These are phyloP conservation scores for Lerista edwardsae DNA, from an alignment of 2,797 vertebrate genomes.

Conservation along the genomic window DNA sequence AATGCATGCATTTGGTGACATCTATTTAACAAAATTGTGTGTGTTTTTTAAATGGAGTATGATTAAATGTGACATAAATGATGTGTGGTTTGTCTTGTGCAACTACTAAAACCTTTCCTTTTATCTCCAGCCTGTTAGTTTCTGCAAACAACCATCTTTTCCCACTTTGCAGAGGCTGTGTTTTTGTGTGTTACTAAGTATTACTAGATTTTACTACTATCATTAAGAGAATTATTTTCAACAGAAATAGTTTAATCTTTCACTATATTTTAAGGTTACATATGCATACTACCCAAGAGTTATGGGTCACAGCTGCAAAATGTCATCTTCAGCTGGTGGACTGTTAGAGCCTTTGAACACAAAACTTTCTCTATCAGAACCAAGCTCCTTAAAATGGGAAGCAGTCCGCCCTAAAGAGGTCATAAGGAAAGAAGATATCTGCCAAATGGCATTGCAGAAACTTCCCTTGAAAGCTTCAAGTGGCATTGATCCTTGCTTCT, in stretches of 20 bases:
- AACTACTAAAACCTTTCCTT: not conserved
- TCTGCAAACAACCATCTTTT: constrained; percentile 44
- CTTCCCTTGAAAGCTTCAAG: not conserved
- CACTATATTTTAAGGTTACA: constrained; percentile 53
- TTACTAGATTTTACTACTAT: constrained; percentile 43
- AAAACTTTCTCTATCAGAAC: constrained; percentile 7
- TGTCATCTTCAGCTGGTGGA: constrained; percentile 25
- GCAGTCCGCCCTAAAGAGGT: not conserved
- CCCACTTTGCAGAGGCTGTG: constrained; percentile 12
- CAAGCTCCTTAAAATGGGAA: constrained; percentile 1
- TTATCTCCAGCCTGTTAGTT: constrained; percentile 36
- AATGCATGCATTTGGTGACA: not conserved
- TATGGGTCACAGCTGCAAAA: constrained; percentile 49
- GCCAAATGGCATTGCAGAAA: not conserved
- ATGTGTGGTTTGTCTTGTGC: constrained; percentile 10
- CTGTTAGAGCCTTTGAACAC: not conserved
- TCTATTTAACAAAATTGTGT: constrained; percentile 1
- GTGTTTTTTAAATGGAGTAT: not conserved
- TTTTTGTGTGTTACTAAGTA: constrained; percentile 46
- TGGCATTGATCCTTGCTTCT: not conserved
- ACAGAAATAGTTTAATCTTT: constrained; percentile 40
- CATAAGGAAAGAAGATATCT: not conserved
- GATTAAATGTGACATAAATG: not conserved
- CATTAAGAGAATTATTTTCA: constrained; percentile 31
- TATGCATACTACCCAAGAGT: constrained; percentile 23